Evolutionary conservation across 2,113 vertebrate genomes (phyloP).

Genomic region (Patagioenas fasciata): DNA sequence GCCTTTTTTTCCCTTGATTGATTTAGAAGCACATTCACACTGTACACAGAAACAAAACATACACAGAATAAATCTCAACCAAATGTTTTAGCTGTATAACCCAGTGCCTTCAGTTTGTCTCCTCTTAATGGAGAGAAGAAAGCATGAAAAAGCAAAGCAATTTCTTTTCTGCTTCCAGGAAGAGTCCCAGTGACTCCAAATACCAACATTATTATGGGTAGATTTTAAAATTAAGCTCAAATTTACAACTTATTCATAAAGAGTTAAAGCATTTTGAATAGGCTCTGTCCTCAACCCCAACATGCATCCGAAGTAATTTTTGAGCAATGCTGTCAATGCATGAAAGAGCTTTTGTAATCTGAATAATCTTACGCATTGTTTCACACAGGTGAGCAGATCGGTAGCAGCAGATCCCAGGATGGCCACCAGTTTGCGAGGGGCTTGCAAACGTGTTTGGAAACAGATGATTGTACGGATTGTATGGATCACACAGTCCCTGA

Average conservation of each 20-base stretch:
- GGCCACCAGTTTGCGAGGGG: neutral
- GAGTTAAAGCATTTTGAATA: neutral
- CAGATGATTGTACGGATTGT: neutral
- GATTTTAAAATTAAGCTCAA: neutral
- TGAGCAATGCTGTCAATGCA: neutral
- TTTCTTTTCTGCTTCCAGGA: neutral
- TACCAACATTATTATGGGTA: neutral
- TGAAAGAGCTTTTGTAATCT: neutral
- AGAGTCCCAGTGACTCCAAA: neutral
- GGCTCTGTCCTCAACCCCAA: neutral
- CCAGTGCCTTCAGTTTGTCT: neutral
- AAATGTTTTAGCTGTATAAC: neutral
- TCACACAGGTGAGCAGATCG: neutral
- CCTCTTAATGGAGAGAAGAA: neutral
- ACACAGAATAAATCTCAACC: neutral
- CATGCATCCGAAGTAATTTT: neutral
- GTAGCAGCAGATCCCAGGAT: neutral
- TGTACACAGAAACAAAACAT: neutral
- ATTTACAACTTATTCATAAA: neutral
- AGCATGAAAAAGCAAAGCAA: neutral
- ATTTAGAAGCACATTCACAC: neutral
- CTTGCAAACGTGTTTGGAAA: neutral
- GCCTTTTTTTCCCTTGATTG: neutral
- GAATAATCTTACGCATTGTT: neutral
- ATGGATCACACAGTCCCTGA: neutral